A percentile compares a stretch with the other conserved stretches of the same genome.
These are phyloP conservation scores for Todus mexicanus DNA, from an alignment of 2,797 vertebrate species.

Conservation along the genomic window DNA sequence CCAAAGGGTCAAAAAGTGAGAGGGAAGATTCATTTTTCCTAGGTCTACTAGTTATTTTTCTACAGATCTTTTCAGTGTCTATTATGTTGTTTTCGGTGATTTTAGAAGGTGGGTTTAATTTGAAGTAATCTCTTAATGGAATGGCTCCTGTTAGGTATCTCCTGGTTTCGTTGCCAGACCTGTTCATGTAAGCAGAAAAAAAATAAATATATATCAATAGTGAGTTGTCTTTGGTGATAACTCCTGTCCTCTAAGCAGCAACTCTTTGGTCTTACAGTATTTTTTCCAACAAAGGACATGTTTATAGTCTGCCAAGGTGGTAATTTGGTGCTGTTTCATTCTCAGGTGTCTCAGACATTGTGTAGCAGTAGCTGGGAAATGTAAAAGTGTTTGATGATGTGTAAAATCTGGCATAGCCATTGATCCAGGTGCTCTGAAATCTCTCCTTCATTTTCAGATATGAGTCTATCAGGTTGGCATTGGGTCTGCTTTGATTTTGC, in stretches of 20 bases:
- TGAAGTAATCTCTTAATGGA: background rate
- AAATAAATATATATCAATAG: no score
- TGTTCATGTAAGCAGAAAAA: no score
- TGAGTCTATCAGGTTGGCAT: background rate
- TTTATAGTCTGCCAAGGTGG: background rate
- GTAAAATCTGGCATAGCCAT: background rate
- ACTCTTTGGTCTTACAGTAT: background rate
- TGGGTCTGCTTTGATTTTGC: background rate
- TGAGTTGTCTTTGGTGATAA: background rate
- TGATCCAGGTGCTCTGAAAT: background rate
- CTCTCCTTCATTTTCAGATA: background rate
- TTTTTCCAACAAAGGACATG: background rate
- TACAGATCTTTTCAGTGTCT: background rate
- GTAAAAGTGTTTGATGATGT: background rate
- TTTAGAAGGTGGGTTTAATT: background rate
- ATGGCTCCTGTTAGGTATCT: background rate
- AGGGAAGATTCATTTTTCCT: background rate
- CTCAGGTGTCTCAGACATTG: background rate
- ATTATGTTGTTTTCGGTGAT: background rate
- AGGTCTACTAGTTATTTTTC: background rate
- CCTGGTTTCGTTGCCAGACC: background rate
- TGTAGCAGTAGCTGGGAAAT: background rate
- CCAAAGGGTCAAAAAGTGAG: conserved; percentile 52
- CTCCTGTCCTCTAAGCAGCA: background rate
- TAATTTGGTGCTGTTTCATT: background rate